phyloP scores from a whole-genome alignment of 2,888 invertebrate genomes.

The Spialia ferax region DNA sequence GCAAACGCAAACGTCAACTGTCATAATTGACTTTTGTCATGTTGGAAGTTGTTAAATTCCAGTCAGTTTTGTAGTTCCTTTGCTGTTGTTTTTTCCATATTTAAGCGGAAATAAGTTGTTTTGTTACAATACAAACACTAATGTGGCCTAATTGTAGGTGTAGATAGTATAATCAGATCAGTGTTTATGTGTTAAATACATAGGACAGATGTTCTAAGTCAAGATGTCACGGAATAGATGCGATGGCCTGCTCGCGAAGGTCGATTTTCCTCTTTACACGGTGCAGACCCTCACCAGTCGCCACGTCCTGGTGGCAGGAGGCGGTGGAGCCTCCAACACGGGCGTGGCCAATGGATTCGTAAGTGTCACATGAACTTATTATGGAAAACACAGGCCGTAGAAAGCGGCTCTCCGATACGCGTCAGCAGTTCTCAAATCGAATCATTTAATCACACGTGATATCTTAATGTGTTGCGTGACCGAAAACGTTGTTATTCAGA shows the following conservation, averaged over 20 bases:
- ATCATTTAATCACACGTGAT: conserved; percentile 35
- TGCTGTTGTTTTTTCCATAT: conserved; percentile 65
- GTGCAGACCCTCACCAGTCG: conserved; percentile 96
- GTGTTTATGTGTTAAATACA: conserved; percentile 52
- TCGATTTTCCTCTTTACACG: conserved; percentile 97
- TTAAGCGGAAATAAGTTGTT: conserved; percentile 47
- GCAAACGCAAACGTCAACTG: conserved; percentile 46
- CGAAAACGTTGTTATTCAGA: conserved; percentile 1
- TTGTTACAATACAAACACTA: conserved; percentile 59
- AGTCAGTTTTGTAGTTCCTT: conserved; percentile 68
- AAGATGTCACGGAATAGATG: conserved; percentile 83
- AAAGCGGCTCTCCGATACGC: conserved; percentile 54
- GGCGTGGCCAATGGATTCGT: conserved; percentile 99
- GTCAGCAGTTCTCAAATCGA: conserved; percentile 53
- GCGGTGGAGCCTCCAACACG: conserved; percentile 98
- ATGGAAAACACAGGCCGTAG: conserved; percentile 40
- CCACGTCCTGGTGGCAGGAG: conserved; percentile 98
- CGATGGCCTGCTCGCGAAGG: conserved; percentile 93
- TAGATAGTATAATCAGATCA: conserved; percentile 57
- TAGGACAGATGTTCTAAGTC: conserved; percentile 65
- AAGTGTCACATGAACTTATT: conserved; percentile 74
- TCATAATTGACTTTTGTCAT: conserved; percentile 84
- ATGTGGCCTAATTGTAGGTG: conserved; percentile 58
- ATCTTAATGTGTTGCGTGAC: conserved; percentile 19
- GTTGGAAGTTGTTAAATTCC: conserved; percentile 78